These are phyloP conservation scores for Dynastes grantii DNA, from an alignment of 2,888 invertebrate species.

Conservation along the genomic window DNA sequence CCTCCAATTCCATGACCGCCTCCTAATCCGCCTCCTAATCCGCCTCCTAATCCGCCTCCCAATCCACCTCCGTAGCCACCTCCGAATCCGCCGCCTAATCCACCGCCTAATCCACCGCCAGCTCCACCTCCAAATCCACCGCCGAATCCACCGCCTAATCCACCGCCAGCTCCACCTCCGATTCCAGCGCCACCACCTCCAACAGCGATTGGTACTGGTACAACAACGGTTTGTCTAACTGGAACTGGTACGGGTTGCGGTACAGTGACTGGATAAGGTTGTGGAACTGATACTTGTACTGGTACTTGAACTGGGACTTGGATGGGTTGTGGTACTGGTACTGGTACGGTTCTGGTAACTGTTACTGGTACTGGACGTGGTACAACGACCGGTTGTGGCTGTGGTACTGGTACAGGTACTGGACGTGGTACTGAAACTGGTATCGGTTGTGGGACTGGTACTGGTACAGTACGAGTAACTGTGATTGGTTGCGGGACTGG, in stretches of 20 bases:
- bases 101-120: slow-evolving; percentile 55
- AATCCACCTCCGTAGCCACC: slow-evolving; percentile 54
- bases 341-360: slow-evolving; percentile 66
- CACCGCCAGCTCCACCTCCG: slow-evolving; percentile 51
- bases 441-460: slow-evolving; percentile 73
- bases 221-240: slow-evolving; percentile 72
- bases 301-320: slow-evolving; percentile 67
- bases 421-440: slow-evolving; percentile 72
- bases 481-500: slow-evolving; percentile 68
- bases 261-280: slow-evolving; percentile 74
- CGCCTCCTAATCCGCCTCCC: slow-evolving; percentile 39
- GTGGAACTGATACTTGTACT: slow-evolving; percentile 70
- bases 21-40: slow-evolving; percentile 44
- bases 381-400: slow-evolving; percentile 72
- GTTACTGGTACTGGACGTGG: slow-evolving; percentile 67
- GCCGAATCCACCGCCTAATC: slow-evolving; percentile 47
- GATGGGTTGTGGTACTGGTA: slow-evolving; percentile 67
- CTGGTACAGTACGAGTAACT: slow-evolving; percentile 71
- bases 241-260: slow-evolving; percentile 71
- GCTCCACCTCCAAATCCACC: slow-evolving; percentile 55
- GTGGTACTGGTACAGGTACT: slow-evolving; percentile 72
- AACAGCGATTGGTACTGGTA: slow-evolving; percentile 66
- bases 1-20: slow-evolving; percentile 34
- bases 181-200: slow-evolving; percentile 50
- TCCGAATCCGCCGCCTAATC: slow-evolving; percentile 47